phyloP scores from a whole-genome alignment of 1,140 invertebrate species.

The Ostrea edulis region DNA sequence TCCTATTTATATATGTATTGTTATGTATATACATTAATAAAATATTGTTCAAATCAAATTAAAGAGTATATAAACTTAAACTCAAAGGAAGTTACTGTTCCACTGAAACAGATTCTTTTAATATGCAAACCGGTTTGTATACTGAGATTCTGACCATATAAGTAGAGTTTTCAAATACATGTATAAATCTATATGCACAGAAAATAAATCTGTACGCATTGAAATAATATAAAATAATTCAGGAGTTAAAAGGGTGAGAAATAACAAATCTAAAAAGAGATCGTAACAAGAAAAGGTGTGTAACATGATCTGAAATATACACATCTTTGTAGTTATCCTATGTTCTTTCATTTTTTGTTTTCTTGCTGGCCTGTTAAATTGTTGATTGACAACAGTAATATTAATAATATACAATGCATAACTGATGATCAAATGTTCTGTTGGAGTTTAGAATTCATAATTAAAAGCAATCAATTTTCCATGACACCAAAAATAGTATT shows the following conservation, averaged over 20 bases:
- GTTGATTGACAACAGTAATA: too few relatives aligned
- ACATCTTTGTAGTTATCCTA: too few relatives aligned
- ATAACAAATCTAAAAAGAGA: neutral
- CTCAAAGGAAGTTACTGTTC: neutral
- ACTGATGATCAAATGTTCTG: too few relatives aligned
- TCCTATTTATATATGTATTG: too few relatives aligned
- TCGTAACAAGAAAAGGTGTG: neutral
- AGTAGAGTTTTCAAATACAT: neutral
- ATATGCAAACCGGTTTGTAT: constrained; percentile 6
- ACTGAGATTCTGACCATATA: neutral
- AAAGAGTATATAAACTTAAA: neutral
- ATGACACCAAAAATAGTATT: too few relatives aligned
- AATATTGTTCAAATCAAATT: neutral
- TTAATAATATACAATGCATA: too few relatives aligned
- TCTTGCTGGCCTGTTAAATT: too few relatives aligned
- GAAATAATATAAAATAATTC: neutral
- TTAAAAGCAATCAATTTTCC: too few relatives aligned
- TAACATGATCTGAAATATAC: neutral
- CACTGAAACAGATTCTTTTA: neutral
- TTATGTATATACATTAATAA: too few relatives aligned
- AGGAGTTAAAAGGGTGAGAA: neutral
- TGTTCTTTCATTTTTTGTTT: too few relatives aligned
- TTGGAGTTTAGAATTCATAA: too few relatives aligned
- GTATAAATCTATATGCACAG: neutral
- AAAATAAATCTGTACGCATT: neutral